Evolutionary conservation across 1,140 invertebrate species (phyloP), one percentile per base, ranked within the genome.

Genomic region (Elymnias hypermnestra): DNA sequence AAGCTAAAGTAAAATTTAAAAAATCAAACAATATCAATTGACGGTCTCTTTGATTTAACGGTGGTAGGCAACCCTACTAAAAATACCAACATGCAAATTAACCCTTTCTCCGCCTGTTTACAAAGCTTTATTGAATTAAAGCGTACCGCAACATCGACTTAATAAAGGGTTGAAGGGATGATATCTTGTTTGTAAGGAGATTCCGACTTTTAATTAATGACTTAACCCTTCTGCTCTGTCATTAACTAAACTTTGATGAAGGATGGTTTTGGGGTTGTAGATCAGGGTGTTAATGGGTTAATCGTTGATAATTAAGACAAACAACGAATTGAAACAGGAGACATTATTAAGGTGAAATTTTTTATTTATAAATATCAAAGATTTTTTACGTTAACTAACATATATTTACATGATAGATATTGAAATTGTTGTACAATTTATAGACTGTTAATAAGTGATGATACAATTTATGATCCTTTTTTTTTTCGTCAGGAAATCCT

Each of bases 71-170:
- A 13, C 33, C 33, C 33, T 36, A 21, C 7, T 19, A 17, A 36
- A 63, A 73, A 72, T 54, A 53, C 67, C 68, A 63, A 70, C 78
- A 83, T 78, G 82, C 75, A 85, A 85, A 85, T 85, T 77, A 85
- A 85, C 78, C 82, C 82, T 83, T 83, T 78, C 74, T 60, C 73
- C 45, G 73, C 63, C 67, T 69, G 68, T 79, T 77, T 74, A 76
- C 70, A 77, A 68, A 63, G 65, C 72, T 74, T 81, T 81, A 85
- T 85, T 85, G 76, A 83, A 85, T 85, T 82, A 85, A 72, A 66
- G 57, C 68, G 62, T 58, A 57, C 63, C 58, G 58, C 63, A 60
- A 65, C 65, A 43, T 57, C 58, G 57, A 60, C 63, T 69, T 72
- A 73, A 75, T 69, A 68, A 72, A 76, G 75, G 76, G 72, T 69